phyloP scores from a whole-genome alignment of 2,797 vertebrate species.

The Thalassophryne amazonica region DNA sequence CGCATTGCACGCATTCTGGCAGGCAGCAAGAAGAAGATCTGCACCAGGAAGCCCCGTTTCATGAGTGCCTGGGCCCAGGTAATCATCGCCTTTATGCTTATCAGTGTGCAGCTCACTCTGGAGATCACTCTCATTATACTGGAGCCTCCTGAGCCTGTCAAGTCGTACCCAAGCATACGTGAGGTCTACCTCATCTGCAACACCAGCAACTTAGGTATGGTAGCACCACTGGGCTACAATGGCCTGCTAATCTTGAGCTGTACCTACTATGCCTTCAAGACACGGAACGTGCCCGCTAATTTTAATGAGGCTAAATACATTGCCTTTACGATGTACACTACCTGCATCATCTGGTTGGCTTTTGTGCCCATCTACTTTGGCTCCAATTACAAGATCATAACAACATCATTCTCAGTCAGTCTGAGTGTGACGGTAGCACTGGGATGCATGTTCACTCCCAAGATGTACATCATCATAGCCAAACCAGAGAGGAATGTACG shows the following conservation, averaged over 20 bases:
- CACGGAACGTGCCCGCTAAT: slow-evolving; percentile 96
- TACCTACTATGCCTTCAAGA: slow-evolving; percentile 99
- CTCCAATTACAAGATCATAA: slow-evolving; percentile 99
- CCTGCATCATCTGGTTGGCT: slow-evolving; percentile 98
- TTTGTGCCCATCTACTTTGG: slow-evolving; percentile 99
- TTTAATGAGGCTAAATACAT: slow-evolving; percentile 99
- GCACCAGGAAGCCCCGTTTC: slow-evolving; percentile 94
- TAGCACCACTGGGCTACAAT: slow-evolving; percentile 96
- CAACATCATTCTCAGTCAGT: slow-evolving; percentile 97
- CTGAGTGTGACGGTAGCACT: slow-evolving; percentile 96
- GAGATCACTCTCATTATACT: slow-evolving; percentile 92
- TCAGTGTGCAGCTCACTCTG: slow-evolving; percentile 92
- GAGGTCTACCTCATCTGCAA: slow-evolving; percentile 99
- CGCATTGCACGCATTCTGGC: slow-evolving; percentile 97
- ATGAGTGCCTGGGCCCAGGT: slow-evolving; percentile 99
- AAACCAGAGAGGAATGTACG: slow-evolving; percentile 98
- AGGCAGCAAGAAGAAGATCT: slow-evolving; percentile 99
- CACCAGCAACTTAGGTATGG: slow-evolving; percentile 94
- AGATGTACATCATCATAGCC: slow-evolving; percentile 99
- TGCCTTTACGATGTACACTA: slow-evolving; percentile 99
- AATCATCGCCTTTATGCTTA: slow-evolving; percentile 91
- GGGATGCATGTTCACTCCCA: slow-evolving; percentile 98
- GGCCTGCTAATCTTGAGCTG: slow-evolving; percentile 99
- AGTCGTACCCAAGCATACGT: slow-evolving; percentile 94
- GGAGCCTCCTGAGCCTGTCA: slow-evolving; percentile 92